These are phyloP conservation scores for Tupiocoris notatus DNA, from an alignment of 2,888 invertebrate genomes.

Conservation along the genomic window DNA sequence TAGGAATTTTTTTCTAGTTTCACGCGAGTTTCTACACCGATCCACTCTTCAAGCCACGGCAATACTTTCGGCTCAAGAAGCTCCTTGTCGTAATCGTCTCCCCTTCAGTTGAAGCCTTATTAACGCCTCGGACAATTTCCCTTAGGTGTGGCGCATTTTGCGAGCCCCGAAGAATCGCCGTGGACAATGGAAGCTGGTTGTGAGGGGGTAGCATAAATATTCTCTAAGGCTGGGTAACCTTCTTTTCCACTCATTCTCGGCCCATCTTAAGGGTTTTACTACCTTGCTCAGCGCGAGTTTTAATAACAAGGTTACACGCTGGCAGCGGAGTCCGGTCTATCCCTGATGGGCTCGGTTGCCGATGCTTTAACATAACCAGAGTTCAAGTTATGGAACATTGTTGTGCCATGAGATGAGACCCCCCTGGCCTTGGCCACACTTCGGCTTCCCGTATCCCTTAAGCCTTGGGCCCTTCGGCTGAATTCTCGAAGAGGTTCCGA, in stretches of 20 bases:
- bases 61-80: not conserved
- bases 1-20: too few relatives aligned
- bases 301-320: conserved; percentile 36
- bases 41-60: too few relatives aligned
- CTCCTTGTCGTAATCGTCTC: not conserved
- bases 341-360: not conserved
- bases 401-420: conserved; percentile 5
- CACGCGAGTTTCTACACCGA: too few relatives aligned
- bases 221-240: not conserved
- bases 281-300: conserved; percentile 19
- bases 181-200: not conserved
- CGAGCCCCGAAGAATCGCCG: not conserved
- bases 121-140: conserved; percentile 26
- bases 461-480: conserved; percentile 12
- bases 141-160: not conserved
- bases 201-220: conserved; percentile 25
- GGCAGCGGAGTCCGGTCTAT: not conserved
- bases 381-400: conserved; percentile 37
- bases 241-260: conserved; percentile 30
- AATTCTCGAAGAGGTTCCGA: conserved; percentile 4
- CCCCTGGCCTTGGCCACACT: not conserved
- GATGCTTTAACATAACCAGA: conserved; percentile 27
- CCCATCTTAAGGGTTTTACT: conserved; percentile 28
- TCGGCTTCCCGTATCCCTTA: not conserved
- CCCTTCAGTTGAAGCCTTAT: conserved; percentile 10